Base-by-base conservation (phyloP, 2,888 invertebrate species). In the Atrina japonica region DNA sequence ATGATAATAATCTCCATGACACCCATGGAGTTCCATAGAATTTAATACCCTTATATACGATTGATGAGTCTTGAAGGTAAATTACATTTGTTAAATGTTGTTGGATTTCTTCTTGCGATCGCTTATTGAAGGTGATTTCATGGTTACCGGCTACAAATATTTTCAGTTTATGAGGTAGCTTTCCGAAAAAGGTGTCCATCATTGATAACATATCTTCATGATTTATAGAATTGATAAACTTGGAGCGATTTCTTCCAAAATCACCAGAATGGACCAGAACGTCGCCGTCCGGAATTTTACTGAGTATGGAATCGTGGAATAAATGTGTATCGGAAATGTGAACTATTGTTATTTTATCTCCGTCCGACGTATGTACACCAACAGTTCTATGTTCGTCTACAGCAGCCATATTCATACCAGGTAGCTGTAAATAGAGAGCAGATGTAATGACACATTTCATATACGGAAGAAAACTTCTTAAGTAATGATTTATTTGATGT, bases 101-200 rank as follows among this genome's bases (percentile, higher is more conserved):
- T 53, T 84, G 80, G 27, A 88, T 73, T 16, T 82, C 66, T 11
- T 82, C 77, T 18, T 63, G 49, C 16, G 72, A 55, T 23, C 73
- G 50, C 21, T 58, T 65, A 5, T 76, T 78, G 18, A 88, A 80
- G 53, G 81, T 78, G 30, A 80, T 59, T 41, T 88, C 88, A 74
- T 88, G 88, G 73, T 88, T 88, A 11, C 88, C 88, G 16, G 86
- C 83, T 1, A 88, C 88, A 65, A 88, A 86, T 40, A 88, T 77
- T 71, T 86, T 88, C 50, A 86, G 81, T 66, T 81, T 82, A 67
- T 86, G 87, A 11, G 86, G 83, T 21, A 83, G 65, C 40, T 78
- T 74, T 9, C 73, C 75, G 56, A 88, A 88, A 68, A 88, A 88
- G n/a, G 74, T 70, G 58, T 83, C 70, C 5, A 81, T 70, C 52